These are phyloP conservation scores for Masticophis lateralis DNA, from an alignment of 2,797 vertebrate species.

Conservation along the genomic window DNA sequence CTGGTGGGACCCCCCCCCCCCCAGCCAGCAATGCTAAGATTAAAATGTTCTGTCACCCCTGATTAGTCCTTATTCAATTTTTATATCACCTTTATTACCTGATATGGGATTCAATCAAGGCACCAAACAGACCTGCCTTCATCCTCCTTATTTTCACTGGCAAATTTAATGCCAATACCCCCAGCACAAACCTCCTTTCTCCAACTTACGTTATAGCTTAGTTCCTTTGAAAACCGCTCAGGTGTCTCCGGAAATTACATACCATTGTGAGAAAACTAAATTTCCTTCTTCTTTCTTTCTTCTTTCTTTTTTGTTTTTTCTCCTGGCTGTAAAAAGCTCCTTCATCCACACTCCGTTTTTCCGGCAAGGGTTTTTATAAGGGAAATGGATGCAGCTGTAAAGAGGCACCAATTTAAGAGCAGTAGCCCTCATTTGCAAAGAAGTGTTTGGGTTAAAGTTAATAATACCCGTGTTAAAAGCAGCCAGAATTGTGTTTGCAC, in stretches of 20 bases:
- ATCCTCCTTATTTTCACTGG: too few relatives aligned
- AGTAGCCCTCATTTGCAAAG: background rate
- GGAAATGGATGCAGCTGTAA: background rate
- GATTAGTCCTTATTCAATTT: background rate
- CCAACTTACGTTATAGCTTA: background rate
- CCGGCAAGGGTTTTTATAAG: background rate
- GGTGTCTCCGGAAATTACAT: background rate
- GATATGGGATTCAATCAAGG: too few relatives aligned
- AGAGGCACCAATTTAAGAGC: background rate
- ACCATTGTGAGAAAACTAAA: background rate
- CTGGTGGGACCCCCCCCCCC: too few relatives aligned
- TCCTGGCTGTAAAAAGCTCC: background rate
- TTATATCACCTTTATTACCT: too few relatives aligned
- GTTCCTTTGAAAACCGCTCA: background rate
- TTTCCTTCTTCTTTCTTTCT: too few relatives aligned
- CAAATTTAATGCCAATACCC: background rate
- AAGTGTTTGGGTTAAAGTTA: too few relatives aligned
- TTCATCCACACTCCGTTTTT: fast-evolving
- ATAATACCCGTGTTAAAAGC: too few relatives aligned
- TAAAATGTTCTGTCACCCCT: background rate
- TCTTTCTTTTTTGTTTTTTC: too few relatives aligned
- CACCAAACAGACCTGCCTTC: too few relatives aligned
- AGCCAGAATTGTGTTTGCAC: too few relatives aligned
- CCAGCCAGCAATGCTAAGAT: background rate
- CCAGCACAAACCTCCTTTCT: background rate